Evolutionary conservation across 2,888 invertebrate genomes (phyloP), one percentile per base, ranked within the genome.

Genomic region (Tetragonisca angustula): DNA sequence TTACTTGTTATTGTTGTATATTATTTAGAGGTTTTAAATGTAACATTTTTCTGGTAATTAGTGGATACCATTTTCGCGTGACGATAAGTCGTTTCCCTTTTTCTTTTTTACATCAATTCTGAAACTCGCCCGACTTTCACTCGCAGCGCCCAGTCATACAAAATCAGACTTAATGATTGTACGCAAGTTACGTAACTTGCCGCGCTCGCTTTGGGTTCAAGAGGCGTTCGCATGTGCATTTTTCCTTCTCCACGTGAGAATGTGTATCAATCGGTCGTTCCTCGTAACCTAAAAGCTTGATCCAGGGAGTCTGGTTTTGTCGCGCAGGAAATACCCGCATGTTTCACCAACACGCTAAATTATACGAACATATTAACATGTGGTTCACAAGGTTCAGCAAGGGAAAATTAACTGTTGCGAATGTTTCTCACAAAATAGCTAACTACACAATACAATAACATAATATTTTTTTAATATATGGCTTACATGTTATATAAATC

Each of bases 121-220:
- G 77, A 59, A 72, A 79, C 65, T 77, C 64, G 76, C 56, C 43
- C 62, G 72, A 87, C 87, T 87, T 87, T 87, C 87, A 87, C 87
- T 87, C 59, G 74, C 71, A 50, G 64, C 76, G 69, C 36, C 59
- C 43, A 43, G 67, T 77, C 81, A 64, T 86, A 59, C 77, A 87
- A 88, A 87, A 82, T 87, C 88, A 52, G 72, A 72, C 62, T 27
- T 85, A 88, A 87, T 69, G 76, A 88, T 72, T 79, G 76, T 73
- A 65, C 54, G 77, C 79, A 52, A 62, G 69, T 87, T 87, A 87
- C 62, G 54, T 85, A 87, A 87, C 67, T 65, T 56, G n/a, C 75
- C 73, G 70, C 79, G 43, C 76, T 87, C 43, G 49, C 78, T 54
- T 62, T 50, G 61, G 27, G 43, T 43, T 73, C 13, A 2, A 27